Percentiles rank a stretch among this genome's conserved stretches.
phyloP scores from a whole-genome alignment of 1,140 invertebrate genomes.

The Ooceraea biroi region DNA sequence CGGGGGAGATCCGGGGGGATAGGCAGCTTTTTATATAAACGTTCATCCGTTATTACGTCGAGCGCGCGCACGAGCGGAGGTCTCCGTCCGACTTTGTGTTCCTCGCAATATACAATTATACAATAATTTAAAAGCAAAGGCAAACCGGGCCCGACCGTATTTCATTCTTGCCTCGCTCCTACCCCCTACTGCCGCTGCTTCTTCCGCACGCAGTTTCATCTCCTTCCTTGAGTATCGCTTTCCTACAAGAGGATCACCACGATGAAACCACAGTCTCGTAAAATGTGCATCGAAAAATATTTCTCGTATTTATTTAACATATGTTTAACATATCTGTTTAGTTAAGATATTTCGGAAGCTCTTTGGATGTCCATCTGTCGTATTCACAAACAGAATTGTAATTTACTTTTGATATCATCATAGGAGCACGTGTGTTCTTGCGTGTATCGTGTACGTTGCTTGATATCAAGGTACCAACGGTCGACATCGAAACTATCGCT shows the following conservation, averaged over 20 bases:
- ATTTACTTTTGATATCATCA: conserved; percentile 11
- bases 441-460: conserved; percentile 40
- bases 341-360: not conserved
- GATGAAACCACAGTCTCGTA: not conserved
- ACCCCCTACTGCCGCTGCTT: conserved; percentile 29
- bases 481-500: not conserved
- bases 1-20: conserved; percentile 8
- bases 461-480: conserved; percentile 19
- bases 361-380: not conserved
- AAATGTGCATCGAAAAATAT: conserved; percentile 16
- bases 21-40: conserved; percentile 78
- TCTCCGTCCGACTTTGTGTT: conserved; percentile 79
- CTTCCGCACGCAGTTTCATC: conserved; percentile 37
- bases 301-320: conserved; percentile 43
- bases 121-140: conserved; percentile 82
- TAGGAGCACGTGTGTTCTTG: conserved; percentile 28
- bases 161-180: conserved; percentile 68
- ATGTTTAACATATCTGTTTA: too few relatives aligned
- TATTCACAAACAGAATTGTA: conserved; percentile 4
- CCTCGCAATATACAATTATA: conserved; percentile 82
- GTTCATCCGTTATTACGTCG: conserved; percentile 81
- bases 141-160: conserved; percentile 64
- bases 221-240: conserved; percentile 56
- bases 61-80: conserved; percentile 24
- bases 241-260: conserved; percentile 33